phyloP scores from a whole-genome alignment of 2,888 invertebrate genomes.

The Nebria salina region DNA sequence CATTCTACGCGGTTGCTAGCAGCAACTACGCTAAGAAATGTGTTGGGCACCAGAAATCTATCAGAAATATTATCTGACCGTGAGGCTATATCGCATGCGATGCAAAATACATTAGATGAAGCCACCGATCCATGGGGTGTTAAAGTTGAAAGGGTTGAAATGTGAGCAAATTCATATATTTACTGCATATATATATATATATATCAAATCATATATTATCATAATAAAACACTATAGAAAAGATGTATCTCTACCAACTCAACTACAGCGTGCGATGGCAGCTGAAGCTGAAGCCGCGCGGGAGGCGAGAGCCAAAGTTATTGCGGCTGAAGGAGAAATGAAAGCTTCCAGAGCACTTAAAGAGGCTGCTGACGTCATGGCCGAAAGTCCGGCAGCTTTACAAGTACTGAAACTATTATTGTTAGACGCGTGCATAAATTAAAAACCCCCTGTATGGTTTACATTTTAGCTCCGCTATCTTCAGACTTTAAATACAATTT shows the following conservation, averaged over 20 bases:
- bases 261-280: slow-evolving; percentile 83
- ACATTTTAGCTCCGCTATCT: slow-evolving; percentile 79
- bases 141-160: slow-evolving; percentile 94
- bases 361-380: slow-evolving; percentile 88
- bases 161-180: slow-evolving; percentile 68
- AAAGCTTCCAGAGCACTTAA: slow-evolving; percentile 85
- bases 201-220: too few species aligned
- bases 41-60: slow-evolving; percentile 90
- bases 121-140: slow-evolving; percentile 94
- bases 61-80: slow-evolving; percentile 92
- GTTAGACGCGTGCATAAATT: too few species aligned
- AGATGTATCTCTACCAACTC: slow-evolving; percentile 80
- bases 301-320: slow-evolving; percentile 82
- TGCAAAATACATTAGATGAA: slow-evolving; percentile 86
- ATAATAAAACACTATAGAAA: slow-evolving; percentile 65
- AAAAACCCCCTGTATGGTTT: slow-evolving; percentile 19
- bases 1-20: slow-evolving; percentile 84
- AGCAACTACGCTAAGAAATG: slow-evolving; percentile 87
- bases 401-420: slow-evolving; percentile 63
- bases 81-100: slow-evolving; percentile 89
- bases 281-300: slow-evolving; percentile 84
- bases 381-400: slow-evolving; percentile 82
- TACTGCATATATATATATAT: not conserved
- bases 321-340: slow-evolving; percentile 88
- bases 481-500: slow-evolving; percentile 91